Evolutionary conservation across 2,113 vertebrate genomes (phyloP), one percentile per base, ranked within the genome.

Genomic region (Ptilorrhoa leucosticta): DNA sequence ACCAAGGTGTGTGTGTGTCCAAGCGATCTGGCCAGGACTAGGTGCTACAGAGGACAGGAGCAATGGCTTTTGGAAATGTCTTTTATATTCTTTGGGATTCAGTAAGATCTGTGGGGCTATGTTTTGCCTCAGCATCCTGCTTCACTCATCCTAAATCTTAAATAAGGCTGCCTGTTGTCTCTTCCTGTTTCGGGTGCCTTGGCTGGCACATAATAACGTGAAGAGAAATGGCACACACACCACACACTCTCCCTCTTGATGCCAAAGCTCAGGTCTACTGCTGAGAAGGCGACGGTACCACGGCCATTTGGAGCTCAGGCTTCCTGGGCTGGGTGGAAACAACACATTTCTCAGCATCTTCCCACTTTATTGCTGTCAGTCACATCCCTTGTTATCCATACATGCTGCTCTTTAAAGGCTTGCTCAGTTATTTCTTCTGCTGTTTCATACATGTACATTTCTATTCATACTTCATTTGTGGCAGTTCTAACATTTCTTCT

Each of bases 131-230:
- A 5, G 14, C 51, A 23, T 51, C 48, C n/a, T 83, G 10, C n/a
- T 81, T 71, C 22, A 65, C 14, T 35, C 35, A 22, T 75, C 22
- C 44, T 33, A 27, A 27, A 68, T 63, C 31, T 58, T 28, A 63
- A 77, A 21, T 45, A 56, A 57, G 31, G 42, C 54, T 83, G 19
- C 40, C 28, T 6, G 0, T 63, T 28, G 24, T 39, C 31, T 68
- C n/a, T 39, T 44, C 26, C 20, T 39, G 39, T n/a, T 72, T 82
- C 0, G 9, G 17, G 8, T 65, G 61, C 33, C 44, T 58, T 69
- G 58, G 19, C 45, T 82, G 19, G 13, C n/a, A 6, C 10, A 3
- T 10, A 44, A 11, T 13, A 42, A 23, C 0, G 0, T 39, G n/a
- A 53, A 48, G 83, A 68, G 48, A 58, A 68, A 8, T 13, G 8